These are phyloP conservation scores for Ctenomys sociabilis DNA, from an alignment of 2,113 vertebrate species.

Conservation along the genomic window DNA sequence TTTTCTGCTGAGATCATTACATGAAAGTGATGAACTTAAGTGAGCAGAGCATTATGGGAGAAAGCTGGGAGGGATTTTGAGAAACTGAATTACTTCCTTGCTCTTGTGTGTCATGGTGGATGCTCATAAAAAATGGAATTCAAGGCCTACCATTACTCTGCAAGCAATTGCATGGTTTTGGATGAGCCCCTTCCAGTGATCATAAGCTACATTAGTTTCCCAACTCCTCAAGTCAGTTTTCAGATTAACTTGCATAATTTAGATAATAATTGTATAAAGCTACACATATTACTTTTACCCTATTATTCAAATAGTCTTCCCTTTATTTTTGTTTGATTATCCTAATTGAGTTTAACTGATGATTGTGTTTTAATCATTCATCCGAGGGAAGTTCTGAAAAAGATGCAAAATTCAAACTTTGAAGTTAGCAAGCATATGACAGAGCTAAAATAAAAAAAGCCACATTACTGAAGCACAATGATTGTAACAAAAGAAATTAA, in stretches of 20 bases:
- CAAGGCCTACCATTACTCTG: not conserved
- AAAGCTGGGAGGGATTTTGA: constrained; percentile 26
- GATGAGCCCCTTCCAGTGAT: not conserved
- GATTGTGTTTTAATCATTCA: not conserved
- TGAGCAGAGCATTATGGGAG: constrained; percentile 41
- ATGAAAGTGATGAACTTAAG: constrained; percentile 47
- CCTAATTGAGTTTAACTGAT: not conserved
- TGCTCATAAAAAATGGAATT: constrained; percentile 65
- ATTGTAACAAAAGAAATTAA: not conserved
- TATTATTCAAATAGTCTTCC: not conserved
- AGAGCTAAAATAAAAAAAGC: not conserved
- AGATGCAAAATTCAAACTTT: not conserved
- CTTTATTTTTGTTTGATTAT: not conserved
- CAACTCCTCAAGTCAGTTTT: constrained; percentile 31
- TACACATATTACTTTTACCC: not conserved
- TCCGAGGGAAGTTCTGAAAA: not conserved
- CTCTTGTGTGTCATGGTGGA: constrained; percentile 53
- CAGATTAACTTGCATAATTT: constrained; percentile 22
- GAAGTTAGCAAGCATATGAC: not conserved
- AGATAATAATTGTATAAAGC: not conserved
- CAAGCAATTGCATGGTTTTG: constrained; percentile 47
- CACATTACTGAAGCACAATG: not conserved
- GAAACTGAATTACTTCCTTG: constrained; percentile 60
- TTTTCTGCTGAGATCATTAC: constrained; percentile 34
- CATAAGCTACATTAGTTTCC: not conserved